Evolutionary conservation across 2,888 invertebrate species (phyloP), one percentile per base, ranked within the genome.

Genomic region (Dasysyrphus tricinctus): DNA sequence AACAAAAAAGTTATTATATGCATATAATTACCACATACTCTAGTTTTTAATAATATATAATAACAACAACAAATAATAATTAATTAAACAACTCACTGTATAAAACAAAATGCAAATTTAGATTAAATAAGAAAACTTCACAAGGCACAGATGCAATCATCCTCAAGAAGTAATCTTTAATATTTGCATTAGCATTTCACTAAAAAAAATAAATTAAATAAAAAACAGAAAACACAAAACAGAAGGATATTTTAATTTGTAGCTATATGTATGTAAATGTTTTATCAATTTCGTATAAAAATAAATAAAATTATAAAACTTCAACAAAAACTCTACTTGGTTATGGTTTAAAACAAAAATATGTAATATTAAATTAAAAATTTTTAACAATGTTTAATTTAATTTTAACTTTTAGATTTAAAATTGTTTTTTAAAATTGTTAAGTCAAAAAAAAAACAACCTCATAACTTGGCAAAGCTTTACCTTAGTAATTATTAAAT

Each of bases 401-500:
- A 75, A 61, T 76, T 76, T 63, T 72, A 86, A 84, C 49, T 74
- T 72, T 80, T 76, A 69, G 65, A 78, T 81, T 83, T 67, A 67
- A 67, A 49, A 49, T 67, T 67, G 67, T 80, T 34, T 80, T 34
- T 56, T 39, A 61, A 63, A 73, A 67, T 59, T 59, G 59, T 67
- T 79, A 70, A 85, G 85, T 81, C 73, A 78, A 78, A 80, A 78
- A 78, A 80, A 24, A 24, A 14, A 49, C 69, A 75, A 81, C 77
- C 85, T 81, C 81, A 82, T 16, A 91, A 91, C 91, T 91, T 91
- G 91, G 91, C 91, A 90, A 90, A 91, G 91, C 91, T 91, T 91
- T 91, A 91, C 78, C 78, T 63, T 86, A 86, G 82, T 79, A 61
- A 75, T 86, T 81, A 85, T 84, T 80, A 44, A 80, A 70, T 54